Evolutionary conservation across 1,140 invertebrate genomes (phyloP), one percentile per base, ranked within the genome.

Genomic region (Drosophila athabasca): DNA sequence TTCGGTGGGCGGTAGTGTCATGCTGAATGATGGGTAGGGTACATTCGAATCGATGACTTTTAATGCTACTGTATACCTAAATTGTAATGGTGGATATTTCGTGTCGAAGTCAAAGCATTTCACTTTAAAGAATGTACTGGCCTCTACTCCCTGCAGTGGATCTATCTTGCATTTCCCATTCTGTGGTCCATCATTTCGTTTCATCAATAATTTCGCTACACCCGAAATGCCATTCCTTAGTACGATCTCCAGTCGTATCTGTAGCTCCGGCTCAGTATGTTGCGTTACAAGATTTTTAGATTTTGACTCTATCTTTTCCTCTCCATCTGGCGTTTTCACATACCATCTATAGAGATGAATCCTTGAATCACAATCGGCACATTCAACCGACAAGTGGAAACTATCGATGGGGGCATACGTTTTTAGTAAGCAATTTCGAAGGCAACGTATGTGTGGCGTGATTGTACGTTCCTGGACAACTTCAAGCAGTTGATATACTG

Each of bases 331-430:
- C 1, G 13, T 6, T 8, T 7, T 6, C 6, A 67, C 17, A 50
- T 54, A 76, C 72, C 72, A 76, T 35, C 67, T 51, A n/a, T 61
- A 68, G 0, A 6, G 4, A 8, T 15, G 8, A 2, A 50, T 11
- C 22, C 9, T n/a, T 7, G 6, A 9, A 3, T 3, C 6, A 15
- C 72, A 76, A 19, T 76, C 62, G 0, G 6, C 1, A 8, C 72
- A 76, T 0, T 29, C 6, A 4, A 50, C 50, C 3, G 1, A 8
- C 13, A 76, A 8, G 1, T 67, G 54, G 0, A 60, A 11, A 9
- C 62, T 76, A 1, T 76, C 51, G 0, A 22, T 0, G 1, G 71
- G 17, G 2, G 50, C 22, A 15, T 44, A 76, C 1, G 51, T 9
- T 0, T 46, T 26, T 5, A 55, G 1, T 2, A 2, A 15, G 24